Conservation (phyloP, 92 coral and sea anemone genomes). For the Zoanthus gigantus region DNA sequence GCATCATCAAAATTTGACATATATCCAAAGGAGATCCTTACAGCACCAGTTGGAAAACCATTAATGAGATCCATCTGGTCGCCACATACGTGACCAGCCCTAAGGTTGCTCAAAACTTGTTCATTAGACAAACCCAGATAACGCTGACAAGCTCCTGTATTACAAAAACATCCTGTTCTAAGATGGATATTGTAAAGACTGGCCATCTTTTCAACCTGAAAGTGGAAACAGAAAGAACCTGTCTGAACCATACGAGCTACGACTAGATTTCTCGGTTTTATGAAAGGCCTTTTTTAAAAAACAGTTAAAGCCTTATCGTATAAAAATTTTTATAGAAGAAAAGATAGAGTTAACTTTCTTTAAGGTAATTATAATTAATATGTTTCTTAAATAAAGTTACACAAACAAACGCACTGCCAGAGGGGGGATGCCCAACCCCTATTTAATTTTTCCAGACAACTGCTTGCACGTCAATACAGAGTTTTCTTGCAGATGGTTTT, state of each 20-base stretch:
- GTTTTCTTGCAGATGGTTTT: too few relatives aligned
- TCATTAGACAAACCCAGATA: slow-evolving; percentile 76
- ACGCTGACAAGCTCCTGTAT: slow-evolving; percentile 92
- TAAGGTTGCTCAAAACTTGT: slow-evolving; percentile 74
- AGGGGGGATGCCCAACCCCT: too few relatives aligned
- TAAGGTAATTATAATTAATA: too few relatives aligned
- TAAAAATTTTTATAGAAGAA: too few relatives aligned
- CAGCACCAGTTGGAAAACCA: slow-evolving; percentile 95
- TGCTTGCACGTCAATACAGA: too few relatives aligned
- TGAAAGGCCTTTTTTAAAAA: too few relatives aligned
- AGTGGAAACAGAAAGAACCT: not conserved
- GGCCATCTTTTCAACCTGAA: slow-evolving; percentile 93
- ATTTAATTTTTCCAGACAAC: too few relatives aligned
- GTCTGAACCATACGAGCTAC: not conserved
- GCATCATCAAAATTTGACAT: slow-evolving; percentile 96
- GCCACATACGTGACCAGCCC: slow-evolving; percentile 98
- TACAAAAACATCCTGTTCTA: slow-evolving; percentile 99
- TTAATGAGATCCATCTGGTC: slow-evolving; percentile 89
- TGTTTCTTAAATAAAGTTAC: too few relatives aligned
- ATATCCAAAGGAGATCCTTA: slow-evolving; percentile 98
- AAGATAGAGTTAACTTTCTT: too few relatives aligned
- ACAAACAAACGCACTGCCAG: too few relatives aligned
- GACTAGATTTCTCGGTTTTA: too few relatives aligned
- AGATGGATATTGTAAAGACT: slow-evolving; percentile 86
- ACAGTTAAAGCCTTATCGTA: too few relatives aligned